Percentiles rank a stretch among this genome's conserved stretches.
phyloP scores from a whole-genome alignment of 1,140 invertebrate genomes.

The Drosophila burlai region DNA sequence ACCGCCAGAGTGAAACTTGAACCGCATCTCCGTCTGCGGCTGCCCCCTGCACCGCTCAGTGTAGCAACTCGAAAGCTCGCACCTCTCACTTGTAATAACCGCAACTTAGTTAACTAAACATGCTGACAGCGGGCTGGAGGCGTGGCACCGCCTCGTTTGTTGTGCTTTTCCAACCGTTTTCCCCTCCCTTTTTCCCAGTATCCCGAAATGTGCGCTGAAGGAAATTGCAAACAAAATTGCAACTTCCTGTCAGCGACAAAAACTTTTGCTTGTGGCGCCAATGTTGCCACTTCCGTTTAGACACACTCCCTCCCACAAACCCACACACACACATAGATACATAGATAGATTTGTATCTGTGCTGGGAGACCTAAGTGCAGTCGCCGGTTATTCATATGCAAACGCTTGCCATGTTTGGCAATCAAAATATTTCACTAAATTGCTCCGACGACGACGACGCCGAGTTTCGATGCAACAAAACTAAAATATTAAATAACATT shows the following conservation, averaged over 20 bases:
- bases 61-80: slow-evolving; percentile 18
- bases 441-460: slow-evolving; percentile 41
- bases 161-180: slow-evolving; percentile 11
- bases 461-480: slow-evolving; percentile 38
- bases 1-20: slow-evolving; percentile 1
- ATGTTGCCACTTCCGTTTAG: slow-evolving; percentile 82
- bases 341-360: not conserved
- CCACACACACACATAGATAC: slow-evolving; percentile 10
- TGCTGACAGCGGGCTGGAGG: slow-evolving; percentile 62
- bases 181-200: not conserved
- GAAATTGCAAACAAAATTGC: slow-evolving; percentile 84
- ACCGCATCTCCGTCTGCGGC: slow-evolving; percentile 10
- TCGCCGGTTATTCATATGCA: slow-evolving; percentile 81
- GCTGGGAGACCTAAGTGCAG: slow-evolving; percentile 68
- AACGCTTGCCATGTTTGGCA: slow-evolving; percentile 76
- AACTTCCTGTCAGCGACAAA: slow-evolving; percentile 84
- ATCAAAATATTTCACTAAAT: slow-evolving; percentile 83
- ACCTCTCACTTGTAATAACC: slow-evolving; percentile 75
- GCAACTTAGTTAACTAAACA: slow-evolving; percentile 84
- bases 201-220: slow-evolving; percentile 74
- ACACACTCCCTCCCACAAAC: slow-evolving; percentile 35
- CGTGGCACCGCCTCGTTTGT: slow-evolving; percentile 46
- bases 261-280: slow-evolving; percentile 81
- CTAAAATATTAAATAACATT: slow-evolving; percentile 81
- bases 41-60: slow-evolving; percentile 6